These are phyloP conservation scores for Callyntrura sp. DNA, from an alignment of 2,888 invertebrate genomes.

Conservation along the genomic window DNA sequence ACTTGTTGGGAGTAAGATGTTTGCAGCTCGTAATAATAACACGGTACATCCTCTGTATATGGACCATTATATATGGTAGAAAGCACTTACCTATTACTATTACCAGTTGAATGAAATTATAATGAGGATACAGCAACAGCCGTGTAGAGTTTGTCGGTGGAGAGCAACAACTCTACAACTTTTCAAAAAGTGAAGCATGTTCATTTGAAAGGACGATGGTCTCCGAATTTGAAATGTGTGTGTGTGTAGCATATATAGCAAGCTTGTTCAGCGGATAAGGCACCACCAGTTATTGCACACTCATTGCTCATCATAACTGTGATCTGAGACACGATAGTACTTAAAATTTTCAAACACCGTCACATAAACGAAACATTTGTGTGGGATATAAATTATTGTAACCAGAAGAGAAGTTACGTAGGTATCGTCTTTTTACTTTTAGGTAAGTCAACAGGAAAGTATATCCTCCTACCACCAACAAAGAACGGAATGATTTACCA, in stretches of 20 bases:
- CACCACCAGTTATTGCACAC: conserved; percentile 2
- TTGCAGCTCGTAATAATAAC: not conserved
- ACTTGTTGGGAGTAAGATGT: conserved; percentile 3
- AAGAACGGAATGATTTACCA: not conserved
- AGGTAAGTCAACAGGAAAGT: not conserved
- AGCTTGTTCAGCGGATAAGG: too few relatives aligned
- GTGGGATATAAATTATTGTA: not conserved
- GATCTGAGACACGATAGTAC: not conserved
- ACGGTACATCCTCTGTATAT: not conserved
- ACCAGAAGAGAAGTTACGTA: not conserved
- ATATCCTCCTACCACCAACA: not conserved
- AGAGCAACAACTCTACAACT: not conserved
- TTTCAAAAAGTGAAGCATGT: not conserved
- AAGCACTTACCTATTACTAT: not conserved
- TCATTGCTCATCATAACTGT: not conserved
- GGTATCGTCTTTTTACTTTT: not conserved
- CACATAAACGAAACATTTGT: not conserved
- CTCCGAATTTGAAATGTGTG: not conserved
- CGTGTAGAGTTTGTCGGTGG: not conserved
- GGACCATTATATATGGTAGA: not conserved
- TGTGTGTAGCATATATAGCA: not conserved
- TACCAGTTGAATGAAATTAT: conserved; percentile 3
- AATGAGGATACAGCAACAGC: not conserved
- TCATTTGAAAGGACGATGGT: not conserved
- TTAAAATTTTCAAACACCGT: not conserved